Base-by-base conservation (phyloP, 2,797 vertebrate species). In the Epinephelus awoara region DNA sequence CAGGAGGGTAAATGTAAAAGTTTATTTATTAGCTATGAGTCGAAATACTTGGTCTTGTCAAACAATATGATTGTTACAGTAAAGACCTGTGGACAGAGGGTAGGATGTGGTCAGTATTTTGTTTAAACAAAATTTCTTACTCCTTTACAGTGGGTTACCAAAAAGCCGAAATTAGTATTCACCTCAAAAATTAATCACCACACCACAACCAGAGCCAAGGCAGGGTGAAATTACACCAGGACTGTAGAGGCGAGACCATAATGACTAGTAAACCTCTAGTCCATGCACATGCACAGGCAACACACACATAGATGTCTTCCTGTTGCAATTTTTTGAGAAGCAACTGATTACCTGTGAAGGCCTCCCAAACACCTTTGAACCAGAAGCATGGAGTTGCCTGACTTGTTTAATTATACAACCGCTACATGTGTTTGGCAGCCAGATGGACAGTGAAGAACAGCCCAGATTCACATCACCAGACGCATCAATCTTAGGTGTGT, bases 11-110 rank as follows among this genome's bases (percentile, higher is more conserved):
- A 73, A 74, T 59, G 83, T 68, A 55, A 23, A 23, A 23, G 59
- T 23, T 10, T 40, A 18, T 75, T 79, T 83, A 87, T 83, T 65
- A 78, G 73, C 68, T 25, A 27, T 90, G 88, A 90, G 66, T 88
- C 49, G n/a, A 58, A 65, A 59, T 21, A 72, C 44, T 71, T 52
- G 29, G 25, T 46, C 10, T 75, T 65, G 42, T 72, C 49, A 14
- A 18, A 46, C 62, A 76, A 71, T 63, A 82, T 25, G n/a, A 47
- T 72, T 61, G 49, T 77, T 56, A 51, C 55, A 46, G 50, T 70
- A 58, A 81, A n/a, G 34, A 57, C 27, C 46, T 75, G 65, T 44
- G 54, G 25, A 68, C 5, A 34, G 46, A 57, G 23, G 47, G 14
- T 12, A 44, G 2, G 9, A 44, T 64, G 38, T 42, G 19, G 23